Evolutionary conservation across 37 sponge, comb jelly and placozoan genomes (phyloP).

Genomic region (Hormiphora californensis): DNA sequence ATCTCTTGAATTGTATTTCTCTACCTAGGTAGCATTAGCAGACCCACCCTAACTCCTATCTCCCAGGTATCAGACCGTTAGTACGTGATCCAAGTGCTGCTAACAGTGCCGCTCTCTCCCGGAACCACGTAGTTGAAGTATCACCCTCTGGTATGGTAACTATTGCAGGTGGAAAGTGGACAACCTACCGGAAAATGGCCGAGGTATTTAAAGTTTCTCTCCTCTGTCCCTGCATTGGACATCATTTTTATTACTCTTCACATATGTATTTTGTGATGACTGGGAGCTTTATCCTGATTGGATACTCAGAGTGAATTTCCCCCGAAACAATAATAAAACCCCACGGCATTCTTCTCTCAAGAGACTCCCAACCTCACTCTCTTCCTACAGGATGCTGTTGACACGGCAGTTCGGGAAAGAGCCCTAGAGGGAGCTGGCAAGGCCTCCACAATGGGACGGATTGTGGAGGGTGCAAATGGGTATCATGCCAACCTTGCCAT

Average conservation of each 20-base stretch:
- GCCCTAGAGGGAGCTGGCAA: constrained; percentile 57
- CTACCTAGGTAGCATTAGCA: too few species aligned
- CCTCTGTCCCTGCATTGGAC: too few species aligned
- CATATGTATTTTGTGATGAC: too few species aligned
- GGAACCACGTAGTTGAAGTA: constrained; percentile 96
- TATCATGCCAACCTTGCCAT: constrained; percentile 86
- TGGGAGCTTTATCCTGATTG: too few species aligned
- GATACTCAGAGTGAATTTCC: too few species aligned
- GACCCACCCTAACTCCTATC: too few species aligned
- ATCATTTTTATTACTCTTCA: too few species aligned
- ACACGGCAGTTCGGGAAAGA: constrained; percentile 60
- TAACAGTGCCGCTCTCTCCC: constrained; percentile 87
- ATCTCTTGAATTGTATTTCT: too few species aligned
- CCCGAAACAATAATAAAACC: too few species aligned
- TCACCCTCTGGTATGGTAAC: constrained; percentile 79
- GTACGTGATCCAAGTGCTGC: constrained; percentile 79
- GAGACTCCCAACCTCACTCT: too few species aligned
- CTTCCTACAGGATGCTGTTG: constrained; percentile 64
- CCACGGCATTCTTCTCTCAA: too few species aligned
- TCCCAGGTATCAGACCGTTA: constrained; percentile 74
- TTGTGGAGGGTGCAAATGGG: constrained; percentile 81
- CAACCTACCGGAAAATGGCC: constrained; percentile 96
- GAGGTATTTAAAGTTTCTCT: too few species aligned
- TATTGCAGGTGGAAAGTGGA: constrained; percentile 99
- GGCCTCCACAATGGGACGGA: constrained; percentile 68